Evolutionary conservation across 2,113 vertebrate genomes (phyloP), one percentile per base, ranked within the genome.

Genomic region (Corythornis madagascariensis): DNA sequence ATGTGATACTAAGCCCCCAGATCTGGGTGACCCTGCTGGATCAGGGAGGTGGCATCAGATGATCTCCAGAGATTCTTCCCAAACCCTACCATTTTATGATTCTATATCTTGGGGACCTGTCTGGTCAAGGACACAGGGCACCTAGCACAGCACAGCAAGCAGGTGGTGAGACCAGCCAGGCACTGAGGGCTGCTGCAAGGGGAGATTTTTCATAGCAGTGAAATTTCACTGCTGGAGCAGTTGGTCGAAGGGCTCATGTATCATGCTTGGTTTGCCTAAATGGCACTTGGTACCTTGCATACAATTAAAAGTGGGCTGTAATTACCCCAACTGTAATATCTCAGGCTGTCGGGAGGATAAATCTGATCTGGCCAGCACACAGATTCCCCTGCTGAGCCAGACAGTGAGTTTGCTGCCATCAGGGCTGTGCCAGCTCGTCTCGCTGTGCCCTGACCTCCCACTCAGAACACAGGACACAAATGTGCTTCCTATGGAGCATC

Each of bases 301-400:
- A 3, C 65, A 48, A 70, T 84, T 74, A 59, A 16, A 74, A 78
- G 18, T 0, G 61, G 35, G n/a, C 53, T 72, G 16, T 64, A 55
- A 75, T 50, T 75, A 71, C 48, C 17, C 45, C 1, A 15, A 10
- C 56, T 61, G 64, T 7, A 33, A 9, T 18, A 12, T 7, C 50
- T n/a, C 1, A 0, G 76, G 77, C 73, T 47, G 55, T 9, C 0
- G 0, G 60, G 53, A 90, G 83, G 75, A 48, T 31, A 13, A 31
- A 74, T 38, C 29, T 1, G 0, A 22, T 26, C 64, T 72, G 82
- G n/a, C 28, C 0, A 0, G 63, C 73, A 63, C 1, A 0, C 25
- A 87, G 33, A 43, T 33, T 40, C 33, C 6, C 4, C 56, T 1
- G 0, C 56, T 10, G n/a, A 53, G 75, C 92, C 71, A 88, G 42